A percentile compares a stretch with the other conserved stretches of the same genome.
phyloP scores from a whole-genome alignment of 2,113 vertebrate genomes.

The Myanophis thanlyinensis region DNA sequence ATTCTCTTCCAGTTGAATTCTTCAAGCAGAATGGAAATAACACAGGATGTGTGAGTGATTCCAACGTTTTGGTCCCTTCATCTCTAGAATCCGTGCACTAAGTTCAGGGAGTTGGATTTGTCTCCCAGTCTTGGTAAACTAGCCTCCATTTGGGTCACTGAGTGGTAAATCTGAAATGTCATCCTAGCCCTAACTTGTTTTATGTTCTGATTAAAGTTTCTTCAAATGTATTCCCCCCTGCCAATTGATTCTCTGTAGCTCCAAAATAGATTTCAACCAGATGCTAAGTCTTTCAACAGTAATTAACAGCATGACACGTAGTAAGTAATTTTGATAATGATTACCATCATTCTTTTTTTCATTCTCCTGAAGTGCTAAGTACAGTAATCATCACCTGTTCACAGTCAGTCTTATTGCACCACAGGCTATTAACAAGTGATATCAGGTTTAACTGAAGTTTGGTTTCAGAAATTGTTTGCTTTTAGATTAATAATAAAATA shows the following conservation, averaged over 20 bases:
- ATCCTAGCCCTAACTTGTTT: constrained; percentile 21
- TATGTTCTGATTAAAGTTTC: constrained; percentile 39
- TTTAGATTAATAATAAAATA: constrained; percentile 2
- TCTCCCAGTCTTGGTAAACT: constrained; percentile 15
- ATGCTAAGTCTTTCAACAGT: constrained; percentile 58
- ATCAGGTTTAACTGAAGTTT: constrained; percentile 47
- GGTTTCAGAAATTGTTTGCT: constrained; percentile 33
- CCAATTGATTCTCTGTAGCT: constrained; percentile 44
- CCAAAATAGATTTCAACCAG: constrained; percentile 51
- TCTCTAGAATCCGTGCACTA: background rate
- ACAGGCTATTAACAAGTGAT: constrained; percentile 36
- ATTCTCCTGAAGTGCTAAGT: constrained; percentile 51
- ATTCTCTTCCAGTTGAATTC: background rate
- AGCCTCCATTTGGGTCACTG: background rate
- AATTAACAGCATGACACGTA: constrained; percentile 58
- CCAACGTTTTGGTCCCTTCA: background rate
- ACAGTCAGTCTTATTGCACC: constrained; percentile 18
- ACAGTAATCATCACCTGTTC: constrained; percentile 58
- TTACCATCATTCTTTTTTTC: constrained; percentile 38
- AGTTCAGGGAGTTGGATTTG: background rate
- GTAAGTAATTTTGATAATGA: constrained; percentile 54
- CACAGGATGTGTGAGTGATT: too few species aligned
- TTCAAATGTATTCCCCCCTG: constrained; percentile 54
- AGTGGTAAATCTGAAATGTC: constrained; percentile 7
- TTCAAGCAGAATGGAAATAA: background rate